Evolutionary conservation across 2,113 vertebrate genomes (phyloP), one percentile per base, ranked within the genome.

Genomic region (Argyrosomus japonicus): DNA sequence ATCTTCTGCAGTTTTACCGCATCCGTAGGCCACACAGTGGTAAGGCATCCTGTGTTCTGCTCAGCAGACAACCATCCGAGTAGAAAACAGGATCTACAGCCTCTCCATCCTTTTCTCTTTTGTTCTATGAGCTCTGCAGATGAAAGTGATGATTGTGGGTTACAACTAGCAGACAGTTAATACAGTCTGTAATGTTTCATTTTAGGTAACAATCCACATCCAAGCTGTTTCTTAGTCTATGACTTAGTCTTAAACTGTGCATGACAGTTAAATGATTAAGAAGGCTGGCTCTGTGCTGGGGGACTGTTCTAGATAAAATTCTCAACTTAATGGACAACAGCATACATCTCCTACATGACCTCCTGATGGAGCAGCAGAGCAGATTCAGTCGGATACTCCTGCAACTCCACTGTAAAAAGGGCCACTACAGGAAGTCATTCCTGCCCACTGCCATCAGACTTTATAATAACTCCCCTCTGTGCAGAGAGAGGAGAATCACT

Each of bases 21-120:
- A 96, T 50, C 94, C 95, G 8, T 89, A 95, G 3, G 95, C 95
- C 43, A 93, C 95, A 68, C 95, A 96, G 68, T 88, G 89, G 68
- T 92, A 88, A 2, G 95, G 92, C 95, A 95, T 95, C 69, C 25
- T 92, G 63, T 74, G 43, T 17, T 51, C 8, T 15, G 11, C n/a
- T 79, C 45, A 65, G 10, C 3, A 17, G 9, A 29, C 50, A 21
- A 63, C 43, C 7, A 4, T 45, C 4, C 25, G 10, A 29, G 8
- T 1, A 21, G 27, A 54, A 17, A 50, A 47, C 56, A 27, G 56
- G 15, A 61, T 61, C 12, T 25, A 58, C 13, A 75, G 43, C 13
- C 25, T 51, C 6, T n/a, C n/a, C 53, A 65, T 77, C 11, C 3
- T 56, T 29, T 81, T 36, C 60, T 11, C 6, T 62, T 75, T 47